These are phyloP conservation scores for Hyposoter didymator DNA, from an alignment of 2,888 invertebrate genomes.

Conservation along the genomic window DNA sequence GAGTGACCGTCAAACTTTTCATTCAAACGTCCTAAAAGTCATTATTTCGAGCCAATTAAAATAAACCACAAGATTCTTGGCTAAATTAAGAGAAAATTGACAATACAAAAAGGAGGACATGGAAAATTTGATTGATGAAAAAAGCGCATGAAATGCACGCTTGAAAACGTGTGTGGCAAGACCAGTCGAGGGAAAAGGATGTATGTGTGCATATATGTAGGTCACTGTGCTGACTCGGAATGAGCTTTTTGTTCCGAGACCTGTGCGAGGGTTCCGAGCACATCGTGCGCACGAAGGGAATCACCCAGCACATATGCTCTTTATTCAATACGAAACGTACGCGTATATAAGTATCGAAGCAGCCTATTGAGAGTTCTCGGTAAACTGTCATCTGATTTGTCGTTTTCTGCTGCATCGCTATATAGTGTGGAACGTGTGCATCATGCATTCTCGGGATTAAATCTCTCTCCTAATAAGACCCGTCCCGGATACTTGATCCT, in stretches of 20 bases:
- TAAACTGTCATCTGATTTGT: slow-evolving; percentile 40
- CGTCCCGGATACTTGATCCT: neutral
- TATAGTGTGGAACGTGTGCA: neutral
- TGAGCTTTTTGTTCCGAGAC: slow-evolving; percentile 64
- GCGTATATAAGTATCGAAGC: neutral
- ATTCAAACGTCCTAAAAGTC: neutral
- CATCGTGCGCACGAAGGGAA: slow-evolving; percentile 49
- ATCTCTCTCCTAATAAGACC: neutral
- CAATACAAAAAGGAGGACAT: neutral
- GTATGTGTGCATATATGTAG: slow-evolving; percentile 57
- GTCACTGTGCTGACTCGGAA: slow-evolving; percentile 67
- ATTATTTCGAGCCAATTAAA: neutral
- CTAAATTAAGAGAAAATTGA: neutral
- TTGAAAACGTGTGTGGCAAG: slow-evolving; percentile 18
- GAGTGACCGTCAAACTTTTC: neutral
- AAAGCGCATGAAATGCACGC: neutral
- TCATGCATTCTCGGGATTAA: neutral
- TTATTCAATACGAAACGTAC: neutral
- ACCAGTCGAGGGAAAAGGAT: slow-evolving; percentile 22
- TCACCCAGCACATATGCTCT: slow-evolving; percentile 35
- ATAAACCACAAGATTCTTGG: neutral
- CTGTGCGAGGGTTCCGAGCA: slow-evolving; percentile 62
- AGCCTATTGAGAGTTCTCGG: slow-evolving; percentile 54
- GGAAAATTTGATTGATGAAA: neutral
- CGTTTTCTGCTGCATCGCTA: slow-evolving; percentile 20